Evolutionary conservation across 2,797 vertebrate species (phyloP).

Genomic region (Macroramphosus scolopax): DNA sequence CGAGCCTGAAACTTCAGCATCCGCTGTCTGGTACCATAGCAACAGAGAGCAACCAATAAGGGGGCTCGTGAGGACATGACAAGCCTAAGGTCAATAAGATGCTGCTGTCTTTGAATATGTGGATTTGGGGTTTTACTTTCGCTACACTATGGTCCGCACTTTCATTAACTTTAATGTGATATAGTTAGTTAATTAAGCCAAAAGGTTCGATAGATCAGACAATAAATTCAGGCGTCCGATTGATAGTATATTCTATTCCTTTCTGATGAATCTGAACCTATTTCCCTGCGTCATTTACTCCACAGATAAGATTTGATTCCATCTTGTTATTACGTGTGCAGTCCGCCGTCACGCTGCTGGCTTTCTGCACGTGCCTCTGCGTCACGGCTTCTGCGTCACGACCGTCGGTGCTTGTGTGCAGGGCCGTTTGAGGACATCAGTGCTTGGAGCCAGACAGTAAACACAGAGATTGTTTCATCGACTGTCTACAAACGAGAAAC

Average conservation of each 20-base stretch:
- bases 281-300: no score
- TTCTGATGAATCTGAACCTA: no score
- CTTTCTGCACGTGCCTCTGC: conserved; percentile 60
- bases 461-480: conserved; percentile 8
- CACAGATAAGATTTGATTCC: no score
- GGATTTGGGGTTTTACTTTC: no score
- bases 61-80: conserved; percentile 33
- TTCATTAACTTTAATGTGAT: no score
- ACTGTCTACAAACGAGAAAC: conserved; percentile 23
- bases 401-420: conserved; percentile 30
- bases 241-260: no score
- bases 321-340: no score
- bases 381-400: conserved; percentile 57
- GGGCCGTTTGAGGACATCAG: conserved; percentile 70
- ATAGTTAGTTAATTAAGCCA: no score
- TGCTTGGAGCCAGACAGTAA: conserved; percentile 37
- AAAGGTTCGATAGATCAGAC: no score
- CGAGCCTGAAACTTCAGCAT: conserved; percentile 61
- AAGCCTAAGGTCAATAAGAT: conserved; percentile 42
- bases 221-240: no score
- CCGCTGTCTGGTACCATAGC: conserved; percentile 78
- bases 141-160: no score
- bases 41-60: conserved; percentile 76
- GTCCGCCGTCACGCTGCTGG: conserved; percentile 5
- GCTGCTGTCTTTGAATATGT: conserved; percentile 7